Percentiles rank a stretch among this genome's conserved stretches.
Evolutionary conservation across 1,140 invertebrate species (phyloP).

Genomic region (Aphidius gifuensis): DNA sequence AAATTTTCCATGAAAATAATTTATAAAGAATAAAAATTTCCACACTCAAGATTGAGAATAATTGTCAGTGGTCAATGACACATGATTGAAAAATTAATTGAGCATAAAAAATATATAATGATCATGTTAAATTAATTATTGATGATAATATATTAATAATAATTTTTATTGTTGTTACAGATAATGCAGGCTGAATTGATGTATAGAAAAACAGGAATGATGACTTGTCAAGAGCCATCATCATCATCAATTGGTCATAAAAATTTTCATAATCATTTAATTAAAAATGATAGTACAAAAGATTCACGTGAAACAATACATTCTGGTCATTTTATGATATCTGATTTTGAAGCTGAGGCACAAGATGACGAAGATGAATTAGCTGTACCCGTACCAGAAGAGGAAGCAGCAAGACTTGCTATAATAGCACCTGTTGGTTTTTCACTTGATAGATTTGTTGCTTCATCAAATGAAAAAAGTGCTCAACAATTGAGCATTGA

Average conservation of each 20-base stretch:
- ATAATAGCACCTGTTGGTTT: slow-evolving; percentile 40
- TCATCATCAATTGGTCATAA: slow-evolving; percentile 27
- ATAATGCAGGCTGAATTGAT: slow-evolving; percentile 50
- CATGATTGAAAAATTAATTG: too few species aligned
- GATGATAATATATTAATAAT: not conserved
- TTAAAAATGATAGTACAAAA: slow-evolving; percentile 23
- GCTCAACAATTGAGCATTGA: slow-evolving; percentile 80
- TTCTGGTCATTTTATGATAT: slow-evolving; percentile 98
- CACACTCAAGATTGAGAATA: too few species aligned
- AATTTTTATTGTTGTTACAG: not conserved
- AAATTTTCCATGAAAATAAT: too few species aligned
- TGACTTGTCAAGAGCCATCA: slow-evolving; percentile 28
- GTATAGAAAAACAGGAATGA: slow-evolving; percentile 42
- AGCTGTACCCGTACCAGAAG: slow-evolving; percentile 73
- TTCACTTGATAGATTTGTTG: slow-evolving; percentile 49
- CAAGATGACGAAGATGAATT: slow-evolving; percentile 85
- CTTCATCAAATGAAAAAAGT: slow-evolving; percentile 64
- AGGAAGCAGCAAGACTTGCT: slow-evolving; percentile 48
- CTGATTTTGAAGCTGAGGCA: slow-evolving; percentile 89
- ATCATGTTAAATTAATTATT: too few species aligned
- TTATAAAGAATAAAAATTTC: too few species aligned
- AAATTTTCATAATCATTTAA: not conserved
- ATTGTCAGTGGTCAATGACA: too few species aligned
- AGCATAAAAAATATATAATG: not conserved
- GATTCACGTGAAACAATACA: slow-evolving; percentile 77